Base-by-base conservation (phyloP, 2,113 vertebrate species). In the Athene noctua region DNA sequence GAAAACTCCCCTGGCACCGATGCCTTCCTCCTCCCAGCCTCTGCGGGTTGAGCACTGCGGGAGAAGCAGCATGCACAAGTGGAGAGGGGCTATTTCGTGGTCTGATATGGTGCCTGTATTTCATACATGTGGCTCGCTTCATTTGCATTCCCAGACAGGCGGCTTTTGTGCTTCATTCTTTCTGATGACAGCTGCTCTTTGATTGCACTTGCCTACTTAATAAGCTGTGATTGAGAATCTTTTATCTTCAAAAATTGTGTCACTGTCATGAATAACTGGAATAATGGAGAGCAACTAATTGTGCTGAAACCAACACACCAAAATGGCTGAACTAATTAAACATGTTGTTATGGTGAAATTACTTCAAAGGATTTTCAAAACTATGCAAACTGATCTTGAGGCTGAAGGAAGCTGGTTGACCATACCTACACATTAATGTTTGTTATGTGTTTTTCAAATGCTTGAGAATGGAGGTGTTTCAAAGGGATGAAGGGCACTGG, bases 21-120 rank as follows among this genome's bases (percentile, higher is more conserved):
- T 36, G 20, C 11, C 54, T 27, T 44, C 44, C 40, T 42, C 40
- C 57, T 81, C 12, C 23, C 49, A 25, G 49, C 12, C 34, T 59
- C 58, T 70, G 23, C 0, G 1, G 15, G n/a, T 7, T 13, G 15
- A 72, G 29, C 11, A 15, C 1, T 0, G 23, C 1, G 2, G 38
- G n/a, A 54, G 42, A 34, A 71, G 42, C 38, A 25, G 30, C 55
- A 25, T 0, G 0, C 1, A 0, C 13, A 25, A 59, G 19, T 17
- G 15, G 40, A 79, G 40, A 88, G 63, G 14, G 15, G 59, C 36
- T 26, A 0, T 62, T 52, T n/a, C 77, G 30, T 3, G 5, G 13
- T 26, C 86, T 65, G 72, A 19, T 46, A 6, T 8, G 2, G 20
- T 46, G 38, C 38, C 36, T 32, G 14, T 27, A 49, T 78, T 70